Conservation (phyloP, 1,140 invertebrate species). For the Archivesica marissinica region DNA sequence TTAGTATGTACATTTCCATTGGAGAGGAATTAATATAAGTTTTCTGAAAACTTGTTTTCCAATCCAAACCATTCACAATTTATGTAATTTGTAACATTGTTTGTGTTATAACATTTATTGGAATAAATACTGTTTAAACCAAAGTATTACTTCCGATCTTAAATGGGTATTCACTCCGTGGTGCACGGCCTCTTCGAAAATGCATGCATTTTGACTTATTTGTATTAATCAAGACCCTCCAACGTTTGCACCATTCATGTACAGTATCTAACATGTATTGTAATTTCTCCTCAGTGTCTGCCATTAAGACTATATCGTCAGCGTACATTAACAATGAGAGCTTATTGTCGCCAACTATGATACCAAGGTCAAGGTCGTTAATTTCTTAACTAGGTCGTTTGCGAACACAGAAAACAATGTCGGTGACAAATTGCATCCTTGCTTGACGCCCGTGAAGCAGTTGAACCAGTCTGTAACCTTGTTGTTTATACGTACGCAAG, state of each 20-base stretch:
- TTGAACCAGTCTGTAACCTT: conserved; percentile 52
- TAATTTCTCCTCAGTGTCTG: conserved; percentile 32
- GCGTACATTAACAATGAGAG: conserved; percentile 51
- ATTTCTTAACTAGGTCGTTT: conserved; percentile 63
- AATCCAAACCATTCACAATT: too few relatives aligned
- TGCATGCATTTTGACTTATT: conserved; percentile 37
- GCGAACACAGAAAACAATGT: conserved; percentile 61
- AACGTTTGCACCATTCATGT: conserved; percentile 43
- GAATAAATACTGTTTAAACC: too few relatives aligned
- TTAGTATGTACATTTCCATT: too few relatives aligned
- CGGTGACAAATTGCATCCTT: conserved; percentile 56
- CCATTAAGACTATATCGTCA: conserved; percentile 53
- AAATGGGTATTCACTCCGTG: too few relatives aligned
- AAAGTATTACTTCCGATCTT: too few relatives aligned
- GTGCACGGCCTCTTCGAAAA: conserved; percentile 15
- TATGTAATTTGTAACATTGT: too few relatives aligned
- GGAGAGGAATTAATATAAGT: too few relatives aligned
- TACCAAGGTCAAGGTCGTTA: neutral
- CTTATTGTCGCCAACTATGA: neutral
- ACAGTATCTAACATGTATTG: conserved; percentile 29
- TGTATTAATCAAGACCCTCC: conserved; percentile 30
- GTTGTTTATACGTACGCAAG: conserved; percentile 43
- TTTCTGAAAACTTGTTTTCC: too few relatives aligned
- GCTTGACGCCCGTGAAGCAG: conserved; percentile 50
- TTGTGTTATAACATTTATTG: too few relatives aligned